Conservation (phyloP, 2,113 vertebrate species). For the Toxotes jaculatrix region DNA sequence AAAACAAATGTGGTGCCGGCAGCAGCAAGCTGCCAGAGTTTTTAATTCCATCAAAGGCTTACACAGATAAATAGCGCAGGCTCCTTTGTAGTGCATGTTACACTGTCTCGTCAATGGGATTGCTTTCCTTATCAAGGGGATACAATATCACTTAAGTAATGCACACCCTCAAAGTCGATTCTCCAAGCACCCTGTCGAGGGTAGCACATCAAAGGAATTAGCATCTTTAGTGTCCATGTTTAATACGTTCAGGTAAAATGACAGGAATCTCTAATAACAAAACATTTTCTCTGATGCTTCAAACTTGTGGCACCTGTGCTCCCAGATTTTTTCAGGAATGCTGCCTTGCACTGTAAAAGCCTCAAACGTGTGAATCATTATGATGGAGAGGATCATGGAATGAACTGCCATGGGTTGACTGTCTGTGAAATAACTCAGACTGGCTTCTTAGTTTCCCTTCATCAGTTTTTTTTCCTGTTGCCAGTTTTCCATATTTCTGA, state of each 20-base stretch:
- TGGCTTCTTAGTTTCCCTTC: constrained; percentile 6
- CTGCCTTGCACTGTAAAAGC: constrained; percentile 10
- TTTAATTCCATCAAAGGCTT: constrained; percentile 85
- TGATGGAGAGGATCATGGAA: neutral
- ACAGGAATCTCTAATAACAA: constrained; percentile 67
- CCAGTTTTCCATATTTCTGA: constrained; percentile 36
- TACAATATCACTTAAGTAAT: constrained; percentile 81
- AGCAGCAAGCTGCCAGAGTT: constrained; percentile 69
- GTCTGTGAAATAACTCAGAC: neutral
- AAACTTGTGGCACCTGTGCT: constrained; percentile 11
- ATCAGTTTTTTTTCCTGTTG: neutral
- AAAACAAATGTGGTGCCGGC: constrained; percentile 64
- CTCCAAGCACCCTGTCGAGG: constrained; percentile 63
- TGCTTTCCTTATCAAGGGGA: constrained; percentile 79
- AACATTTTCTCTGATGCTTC: constrained; percentile 47
- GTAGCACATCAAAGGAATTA: constrained; percentile 78
- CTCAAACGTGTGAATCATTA: neutral
- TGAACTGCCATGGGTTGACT: neutral
- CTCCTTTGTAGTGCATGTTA: constrained; percentile 76
- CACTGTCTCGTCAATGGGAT: constrained; percentile 72
- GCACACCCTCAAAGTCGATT: constrained; percentile 75
- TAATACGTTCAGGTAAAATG: constrained; percentile 76
- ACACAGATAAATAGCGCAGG: constrained; percentile 70
- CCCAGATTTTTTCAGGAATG: neutral
- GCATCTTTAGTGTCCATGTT: constrained; percentile 62